Evolutionary conservation across 2,888 invertebrate genomes (phyloP).

Genomic region (Drepanosiphum platanoidis): DNA sequence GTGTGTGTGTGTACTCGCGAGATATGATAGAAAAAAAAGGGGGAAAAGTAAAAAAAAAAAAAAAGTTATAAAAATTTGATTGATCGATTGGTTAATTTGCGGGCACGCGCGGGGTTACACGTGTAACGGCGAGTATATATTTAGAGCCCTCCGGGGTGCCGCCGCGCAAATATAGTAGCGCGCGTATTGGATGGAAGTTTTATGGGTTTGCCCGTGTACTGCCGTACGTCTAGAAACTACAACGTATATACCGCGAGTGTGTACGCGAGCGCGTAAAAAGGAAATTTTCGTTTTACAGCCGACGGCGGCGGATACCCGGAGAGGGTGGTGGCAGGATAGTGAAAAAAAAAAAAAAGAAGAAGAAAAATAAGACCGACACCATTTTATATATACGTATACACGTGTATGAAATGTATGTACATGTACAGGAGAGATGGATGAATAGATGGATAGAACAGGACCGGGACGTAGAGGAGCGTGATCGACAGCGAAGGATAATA

Average conservation of each 20-base stretch:
- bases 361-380: not conserved
- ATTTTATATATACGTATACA: too few relatives aligned
- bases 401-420: too few relatives aligned
- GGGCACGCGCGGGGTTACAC: not conserved
- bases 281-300: slow-evolving; percentile 19
- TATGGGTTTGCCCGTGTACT: not conserved
- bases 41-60: not conserved
- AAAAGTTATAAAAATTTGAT: slow-evolving; percentile 33
- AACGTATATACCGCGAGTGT: too few relatives aligned
- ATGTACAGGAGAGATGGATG: too few relatives aligned
- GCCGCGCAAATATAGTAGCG: not conserved
- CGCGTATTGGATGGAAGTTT: slow-evolving; percentile 27
- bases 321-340: not conserved
- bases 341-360: too few relatives aligned
- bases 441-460: not conserved
- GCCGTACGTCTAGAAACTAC: not conserved
- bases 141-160: slow-evolving; percentile 5
- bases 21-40: not conserved
- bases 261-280: slow-evolving; percentile 16
- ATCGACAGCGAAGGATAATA: not conserved
- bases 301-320: not conserved
- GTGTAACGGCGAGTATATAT: not conserved
- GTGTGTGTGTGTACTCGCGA: not conserved
- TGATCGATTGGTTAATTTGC: slow-evolving; percentile 48
- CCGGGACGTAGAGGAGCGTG: too few relatives aligned